Evolutionary conservation across 1,140 invertebrate genomes (phyloP).

Genomic region (Trachymyrmex cornetzi): DNA sequence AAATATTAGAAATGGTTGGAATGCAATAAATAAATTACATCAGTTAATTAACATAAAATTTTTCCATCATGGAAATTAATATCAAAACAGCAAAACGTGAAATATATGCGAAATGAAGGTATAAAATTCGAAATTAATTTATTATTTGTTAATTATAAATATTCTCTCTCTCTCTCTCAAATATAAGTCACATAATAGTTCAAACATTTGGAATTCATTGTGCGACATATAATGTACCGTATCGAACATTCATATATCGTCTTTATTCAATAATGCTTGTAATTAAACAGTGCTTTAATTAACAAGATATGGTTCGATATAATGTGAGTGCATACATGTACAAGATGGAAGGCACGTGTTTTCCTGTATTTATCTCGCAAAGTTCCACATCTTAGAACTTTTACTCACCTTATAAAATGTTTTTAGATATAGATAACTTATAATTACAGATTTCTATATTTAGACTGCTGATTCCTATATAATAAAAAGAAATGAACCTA

Average conservation of each 20-base stretch:
- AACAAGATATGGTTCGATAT: constrained; percentile 37
- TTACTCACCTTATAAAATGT: constrained; percentile 15
- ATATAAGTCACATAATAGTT: background rate
- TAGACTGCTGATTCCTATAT: no score
- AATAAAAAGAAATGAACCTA: no score
- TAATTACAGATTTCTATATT: no score
- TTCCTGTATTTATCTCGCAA: background rate
- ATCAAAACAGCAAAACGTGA: background rate
- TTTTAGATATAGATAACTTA: constrained; percentile 30
- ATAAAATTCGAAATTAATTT: constrained; percentile 9
- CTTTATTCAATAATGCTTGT: constrained; percentile 44
- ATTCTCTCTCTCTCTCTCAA: background rate
- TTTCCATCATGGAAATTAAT: background rate
- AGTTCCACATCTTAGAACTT: background rate
- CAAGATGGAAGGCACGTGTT: constrained; percentile 44
- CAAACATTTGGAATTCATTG: constrained; percentile 23
- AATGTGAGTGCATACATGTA: constrained; percentile 24
- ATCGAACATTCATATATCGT: constrained; percentile 33
- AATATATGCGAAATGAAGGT: background rate
- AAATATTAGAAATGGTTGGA: background rate
- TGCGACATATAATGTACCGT: background rate
- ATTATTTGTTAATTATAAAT: constrained; percentile 16
- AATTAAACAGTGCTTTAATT: constrained; percentile 32
- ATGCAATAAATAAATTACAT: background rate
- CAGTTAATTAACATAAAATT: background rate